These are phyloP conservation scores for Homalodisca vitripennis DNA, from an alignment of 1,140 invertebrate genomes.

Conservation along the genomic window DNA sequence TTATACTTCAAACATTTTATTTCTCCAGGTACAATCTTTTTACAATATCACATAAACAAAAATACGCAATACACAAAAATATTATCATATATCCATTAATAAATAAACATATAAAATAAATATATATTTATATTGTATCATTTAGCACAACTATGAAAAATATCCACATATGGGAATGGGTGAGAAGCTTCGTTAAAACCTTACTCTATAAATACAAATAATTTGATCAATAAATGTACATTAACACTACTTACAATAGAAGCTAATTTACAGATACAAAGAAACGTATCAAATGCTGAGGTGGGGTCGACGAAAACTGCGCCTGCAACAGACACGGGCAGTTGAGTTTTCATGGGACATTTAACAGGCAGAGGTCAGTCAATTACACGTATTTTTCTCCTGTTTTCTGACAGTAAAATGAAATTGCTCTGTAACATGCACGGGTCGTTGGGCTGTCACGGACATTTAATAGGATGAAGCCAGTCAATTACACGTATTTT, in stretches of 20 bases:
- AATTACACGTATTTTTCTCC: too few relatives aligned
- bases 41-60: constrained; percentile 24
- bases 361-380: too few relatives aligned
- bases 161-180: not conserved
- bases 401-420: too few relatives aligned
- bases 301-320: not conserved
- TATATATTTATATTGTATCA: constrained; percentile 13
- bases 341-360: too few relatives aligned
- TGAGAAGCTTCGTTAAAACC: constrained; percentile 8
- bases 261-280: constrained; percentile 26
- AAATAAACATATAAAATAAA: constrained; percentile 22
- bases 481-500: too few relatives aligned
- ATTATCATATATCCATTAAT: constrained; percentile 17
- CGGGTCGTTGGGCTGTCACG: too few relatives aligned
- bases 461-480: too few relatives aligned
- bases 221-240: constrained; percentile 22
- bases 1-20: constrained; percentile 25
- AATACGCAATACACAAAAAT: constrained; percentile 23
- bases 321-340: not conserved
- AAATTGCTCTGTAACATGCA: too few relatives aligned
- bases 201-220: constrained; percentile 26
- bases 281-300: constrained; percentile 21
- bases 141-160: constrained; percentile 23
- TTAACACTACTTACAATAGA: constrained; percentile 26
- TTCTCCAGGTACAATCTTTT: constrained; percentile 26